A percentile compares a stretch with the other conserved stretches of the same genome.
Conservation (phyloP, 2,113 vertebrate genomes). For the Isichthys henryi region DNA sequence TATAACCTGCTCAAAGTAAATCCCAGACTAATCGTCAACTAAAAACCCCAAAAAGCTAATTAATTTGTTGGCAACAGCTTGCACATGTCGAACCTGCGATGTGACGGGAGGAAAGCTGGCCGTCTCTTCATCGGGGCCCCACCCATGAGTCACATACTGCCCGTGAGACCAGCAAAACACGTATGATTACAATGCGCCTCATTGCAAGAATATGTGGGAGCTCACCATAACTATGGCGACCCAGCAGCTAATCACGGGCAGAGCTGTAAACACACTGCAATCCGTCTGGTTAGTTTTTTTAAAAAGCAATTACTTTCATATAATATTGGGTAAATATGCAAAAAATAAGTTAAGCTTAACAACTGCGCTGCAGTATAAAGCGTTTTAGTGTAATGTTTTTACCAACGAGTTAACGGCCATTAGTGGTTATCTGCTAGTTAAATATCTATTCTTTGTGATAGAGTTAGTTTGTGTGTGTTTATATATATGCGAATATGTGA, state of each 20-base stretch:
- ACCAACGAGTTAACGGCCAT: not conserved
- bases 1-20: not conserved
- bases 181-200: not conserved
- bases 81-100: not conserved
- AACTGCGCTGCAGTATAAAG: not conserved
- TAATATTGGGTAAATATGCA: not conserved
- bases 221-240: not conserved
- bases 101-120: not conserved
- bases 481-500: not conserved
- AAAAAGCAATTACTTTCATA: not conserved
- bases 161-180: not conserved
- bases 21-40: not conserved
- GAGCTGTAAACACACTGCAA: not conserved
- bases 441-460: not conserved
- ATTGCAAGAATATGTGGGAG: not conserved
- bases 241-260: not conserved
- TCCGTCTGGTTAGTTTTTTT: not conserved
- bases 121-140: not conserved
- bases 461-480: not conserved
- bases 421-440: not conserved
- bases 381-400: not conserved
- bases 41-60: not conserved
- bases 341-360: not conserved
- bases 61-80: not conserved
- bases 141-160: not conserved